A percentile compares a stretch with the other conserved stretches of the same genome.
These are phyloP conservation scores for Panthera tigris DNA, from an alignment of 2,113 vertebrate species.

Conservation along the genomic window DNA sequence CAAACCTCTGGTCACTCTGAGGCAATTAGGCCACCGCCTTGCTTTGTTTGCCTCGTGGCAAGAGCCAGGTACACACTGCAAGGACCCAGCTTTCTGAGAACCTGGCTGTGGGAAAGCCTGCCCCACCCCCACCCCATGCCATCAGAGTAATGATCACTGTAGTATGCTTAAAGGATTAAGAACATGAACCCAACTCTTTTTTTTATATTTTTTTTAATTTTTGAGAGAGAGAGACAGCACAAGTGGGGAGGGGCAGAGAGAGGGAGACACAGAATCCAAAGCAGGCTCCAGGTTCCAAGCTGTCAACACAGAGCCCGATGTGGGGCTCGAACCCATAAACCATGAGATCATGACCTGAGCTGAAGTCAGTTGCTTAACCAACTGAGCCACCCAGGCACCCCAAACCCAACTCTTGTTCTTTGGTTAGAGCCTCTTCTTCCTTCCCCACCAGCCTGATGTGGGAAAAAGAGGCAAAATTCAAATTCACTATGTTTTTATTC, in stretches of 20 bases:
- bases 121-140: rapidly evolving
- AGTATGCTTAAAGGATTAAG: background rate
- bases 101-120: background rate
- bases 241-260: too few relatives aligned
- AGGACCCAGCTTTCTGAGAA: background rate
- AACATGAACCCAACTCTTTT: background rate
- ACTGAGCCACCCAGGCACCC: too few relatives aligned
- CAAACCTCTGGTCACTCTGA: background rate
- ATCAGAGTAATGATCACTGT: background rate
- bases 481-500: background rate
- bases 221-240: too few relatives aligned
- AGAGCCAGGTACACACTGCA: background rate
- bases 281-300: too few relatives aligned
- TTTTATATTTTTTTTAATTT: background rate
- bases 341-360: too few relatives aligned
- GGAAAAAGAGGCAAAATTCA: background rate
- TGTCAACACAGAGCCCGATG: too few relatives aligned
- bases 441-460: background rate
- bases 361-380: too few relatives aligned
- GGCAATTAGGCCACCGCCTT: background rate
- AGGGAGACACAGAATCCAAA: too few relatives aligned
- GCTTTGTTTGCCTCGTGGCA: background rate
- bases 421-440: background rate
- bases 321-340: too few relatives aligned
- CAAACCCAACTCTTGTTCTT: background rate